Evolutionary conservation across 1,140 invertebrate species (phyloP).

Genomic region (Eriocheir sinensis): DNA sequence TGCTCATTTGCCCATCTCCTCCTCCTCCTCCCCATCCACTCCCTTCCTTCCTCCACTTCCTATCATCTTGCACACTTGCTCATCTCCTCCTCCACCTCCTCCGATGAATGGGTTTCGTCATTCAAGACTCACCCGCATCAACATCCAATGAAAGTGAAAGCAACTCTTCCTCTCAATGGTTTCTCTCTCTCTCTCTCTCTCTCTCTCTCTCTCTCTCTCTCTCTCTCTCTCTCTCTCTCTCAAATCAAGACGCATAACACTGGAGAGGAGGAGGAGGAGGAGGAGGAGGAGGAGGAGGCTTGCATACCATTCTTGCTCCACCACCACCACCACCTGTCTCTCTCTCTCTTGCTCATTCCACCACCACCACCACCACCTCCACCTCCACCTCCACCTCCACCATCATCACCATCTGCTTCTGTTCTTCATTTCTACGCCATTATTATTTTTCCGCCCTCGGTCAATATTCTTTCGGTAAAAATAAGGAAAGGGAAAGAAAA

Average conservation of each 20-base stretch:
- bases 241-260: background rate
- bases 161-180: background rate
- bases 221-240: background rate
- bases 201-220: background rate
- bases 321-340: too few relatives aligned
- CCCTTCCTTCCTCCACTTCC: background rate
- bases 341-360: too few relatives aligned
- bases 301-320: too few relatives aligned
- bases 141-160: background rate
- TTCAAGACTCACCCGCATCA: background rate
- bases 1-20: background rate
- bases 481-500: background rate
- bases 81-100: background rate
- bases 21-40: background rate
- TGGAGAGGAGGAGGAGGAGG: background rate
- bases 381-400: too few relatives aligned
- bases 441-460: background rate
- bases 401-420: too few relatives aligned
- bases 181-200: background rate
- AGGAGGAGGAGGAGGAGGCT: too few relatives aligned
- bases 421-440: too few relatives aligned
- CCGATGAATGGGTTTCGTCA: background rate
- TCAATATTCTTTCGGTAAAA: background rate
- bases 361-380: too few relatives aligned
- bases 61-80: background rate